These are phyloP conservation scores for Plusia festucae DNA, from an alignment of 2,888 invertebrate genomes.

Conservation along the genomic window DNA sequence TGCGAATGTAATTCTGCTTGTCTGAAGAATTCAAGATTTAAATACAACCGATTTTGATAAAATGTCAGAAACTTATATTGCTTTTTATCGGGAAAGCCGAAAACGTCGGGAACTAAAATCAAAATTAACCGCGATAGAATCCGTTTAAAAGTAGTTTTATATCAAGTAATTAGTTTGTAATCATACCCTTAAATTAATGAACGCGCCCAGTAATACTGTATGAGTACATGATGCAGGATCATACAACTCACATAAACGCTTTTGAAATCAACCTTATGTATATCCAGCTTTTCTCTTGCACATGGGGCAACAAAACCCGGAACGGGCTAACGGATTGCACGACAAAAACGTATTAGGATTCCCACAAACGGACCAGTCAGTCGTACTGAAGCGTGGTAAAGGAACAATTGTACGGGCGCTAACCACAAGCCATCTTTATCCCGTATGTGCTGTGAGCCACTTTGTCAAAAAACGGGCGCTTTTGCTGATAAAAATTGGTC, in stretches of 20 bases:
- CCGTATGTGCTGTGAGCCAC: background rate
- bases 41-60: too few relatives aligned
- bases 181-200: too few relatives aligned
- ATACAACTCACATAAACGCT: background rate
- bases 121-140: too few relatives aligned
- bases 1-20: too few relatives aligned
- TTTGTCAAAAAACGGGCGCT: background rate
- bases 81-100: too few relatives aligned
- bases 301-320: constrained; percentile 29
- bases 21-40: too few relatives aligned
- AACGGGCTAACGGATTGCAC: constrained; percentile 30
- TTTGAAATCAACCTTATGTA: background rate
- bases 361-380: background rate
- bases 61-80: too few relatives aligned
- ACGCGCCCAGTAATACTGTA: too few relatives aligned
- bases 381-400: background rate
- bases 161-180: too few relatives aligned
- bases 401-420: background rate
- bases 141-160: too few relatives aligned
- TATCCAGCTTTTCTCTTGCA: constrained; percentile 8
- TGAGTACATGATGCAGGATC: too few relatives aligned
- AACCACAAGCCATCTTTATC: background rate
- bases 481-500: background rate
- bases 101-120: too few relatives aligned
- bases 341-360: constrained; percentile 32